Conservation (phyloP, 2,113 vertebrate species). For the Coregonus clupeaformis region DNA sequence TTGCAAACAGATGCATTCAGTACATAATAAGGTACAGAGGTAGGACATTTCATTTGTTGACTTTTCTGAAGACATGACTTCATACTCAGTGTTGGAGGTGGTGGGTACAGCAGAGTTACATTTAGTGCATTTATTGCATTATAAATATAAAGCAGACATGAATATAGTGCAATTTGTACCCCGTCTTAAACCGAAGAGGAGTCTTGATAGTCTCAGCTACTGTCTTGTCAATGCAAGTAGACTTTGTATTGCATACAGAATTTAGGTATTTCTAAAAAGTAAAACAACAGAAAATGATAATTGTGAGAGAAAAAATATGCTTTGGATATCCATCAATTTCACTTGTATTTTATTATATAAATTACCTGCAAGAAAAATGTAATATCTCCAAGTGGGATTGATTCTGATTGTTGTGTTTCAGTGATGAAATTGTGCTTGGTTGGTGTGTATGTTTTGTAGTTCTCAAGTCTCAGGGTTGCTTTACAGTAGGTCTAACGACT, state of each 20-base stretch:
- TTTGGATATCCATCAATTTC: slow-evolving; percentile 60
- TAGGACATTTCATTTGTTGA: slow-evolving; percentile 31
- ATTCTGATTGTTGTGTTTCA: slow-evolving; percentile 15
- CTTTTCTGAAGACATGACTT: slow-evolving; percentile 45
- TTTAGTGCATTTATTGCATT: slow-evolving; percentile 77
- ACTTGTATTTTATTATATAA: slow-evolving; percentile 40
- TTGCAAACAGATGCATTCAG: slow-evolving; percentile 52
- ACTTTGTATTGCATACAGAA: slow-evolving; percentile 78
- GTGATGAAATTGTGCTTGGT: slow-evolving; percentile 45
- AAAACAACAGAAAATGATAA: slow-evolving; percentile 51
- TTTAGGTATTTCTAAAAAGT: slow-evolving; percentile 60
- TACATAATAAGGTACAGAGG: slow-evolving; percentile 44
- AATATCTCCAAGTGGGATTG: slow-evolving; percentile 30
- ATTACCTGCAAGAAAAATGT: slow-evolving; percentile 52
- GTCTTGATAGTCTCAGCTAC: slow-evolving; percentile 67
- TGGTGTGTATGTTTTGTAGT: slow-evolving; percentile 28
- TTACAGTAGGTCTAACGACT: not conserved
- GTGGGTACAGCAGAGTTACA: slow-evolving; percentile 59
- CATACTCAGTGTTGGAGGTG: slow-evolving; percentile 57
- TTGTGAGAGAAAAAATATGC: slow-evolving; percentile 63
- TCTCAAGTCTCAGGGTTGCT: not conserved
- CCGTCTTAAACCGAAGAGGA: slow-evolving; percentile 61
- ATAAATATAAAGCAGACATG: slow-evolving; percentile 71
- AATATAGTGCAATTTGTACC: slow-evolving; percentile 76
- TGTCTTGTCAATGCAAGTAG: slow-evolving; percentile 60